phyloP scores from a whole-genome alignment of 2,113 vertebrate species.

The Zosterops japonicus region DNA sequence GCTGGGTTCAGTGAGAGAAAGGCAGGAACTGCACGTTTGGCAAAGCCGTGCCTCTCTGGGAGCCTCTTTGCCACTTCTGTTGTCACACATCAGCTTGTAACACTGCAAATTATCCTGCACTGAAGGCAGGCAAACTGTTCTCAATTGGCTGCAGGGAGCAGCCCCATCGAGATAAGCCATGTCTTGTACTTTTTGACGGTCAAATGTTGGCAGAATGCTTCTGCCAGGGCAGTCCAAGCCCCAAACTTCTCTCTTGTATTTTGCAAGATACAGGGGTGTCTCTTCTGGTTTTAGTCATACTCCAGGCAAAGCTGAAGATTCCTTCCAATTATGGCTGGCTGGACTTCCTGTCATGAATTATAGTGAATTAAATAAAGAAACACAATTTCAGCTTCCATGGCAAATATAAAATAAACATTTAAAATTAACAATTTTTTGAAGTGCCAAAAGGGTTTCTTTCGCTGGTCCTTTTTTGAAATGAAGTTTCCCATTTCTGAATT shows the following conservation, averaged over 20 bases:
- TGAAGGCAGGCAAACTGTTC: not conserved
- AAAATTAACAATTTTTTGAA: not conserved
- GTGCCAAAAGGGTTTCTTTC: not conserved
- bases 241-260: not conserved
- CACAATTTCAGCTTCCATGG: not conserved
- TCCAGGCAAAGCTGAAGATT: not conserved
- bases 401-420: not conserved
- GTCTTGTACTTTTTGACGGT: not conserved
- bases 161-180: not conserved
- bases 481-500: not conserved
- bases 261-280: not conserved
- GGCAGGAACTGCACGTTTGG: not conserved
- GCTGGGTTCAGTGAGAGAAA: not conserved
- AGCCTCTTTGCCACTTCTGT: not conserved
- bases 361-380: not conserved
- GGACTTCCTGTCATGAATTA: not conserved
- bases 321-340: not conserved
- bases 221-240: not conserved
- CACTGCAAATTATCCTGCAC: not conserved
- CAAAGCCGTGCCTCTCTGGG: not conserved
- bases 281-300: not conserved
- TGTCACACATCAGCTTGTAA: not conserved
- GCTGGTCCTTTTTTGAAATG: not conserved
- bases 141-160: not conserved
- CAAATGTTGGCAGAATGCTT: not conserved